A percentile compares a stretch with the other conserved stretches of the same genome.
Evolutionary conservation across 2,113 vertebrate genomes (phyloP).

Genomic region (Alosa alosa): DNA sequence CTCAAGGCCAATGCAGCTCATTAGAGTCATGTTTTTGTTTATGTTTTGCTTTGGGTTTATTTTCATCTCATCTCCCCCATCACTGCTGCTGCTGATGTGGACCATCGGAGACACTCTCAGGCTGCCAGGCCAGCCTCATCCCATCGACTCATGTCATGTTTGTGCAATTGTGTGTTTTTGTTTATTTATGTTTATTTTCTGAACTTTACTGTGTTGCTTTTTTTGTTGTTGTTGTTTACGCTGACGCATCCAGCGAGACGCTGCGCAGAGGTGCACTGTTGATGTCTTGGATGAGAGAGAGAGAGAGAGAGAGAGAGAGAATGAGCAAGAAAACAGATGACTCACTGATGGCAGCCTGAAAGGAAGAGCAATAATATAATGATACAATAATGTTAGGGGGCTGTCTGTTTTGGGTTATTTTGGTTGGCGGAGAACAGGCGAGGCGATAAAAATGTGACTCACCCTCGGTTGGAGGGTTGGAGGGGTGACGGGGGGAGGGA

Average conservation of each 20-base stretch:
- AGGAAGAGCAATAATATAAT: conserved; percentile 1
- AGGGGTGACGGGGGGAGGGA: background rate
- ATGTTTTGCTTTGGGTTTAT: background rate
- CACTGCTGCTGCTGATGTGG: background rate
- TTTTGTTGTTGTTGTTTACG: conserved; percentile 21
- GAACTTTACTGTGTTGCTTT: background rate
- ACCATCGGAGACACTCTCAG: background rate
- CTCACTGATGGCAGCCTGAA: background rate
- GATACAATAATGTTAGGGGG: background rate
- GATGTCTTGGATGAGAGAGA: background rate
- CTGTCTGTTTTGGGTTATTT: conserved; percentile 5
- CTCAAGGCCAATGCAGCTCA: background rate
- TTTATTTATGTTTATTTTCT: background rate
- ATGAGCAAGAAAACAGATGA: background rate
- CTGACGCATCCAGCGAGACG: conserved; percentile 15
- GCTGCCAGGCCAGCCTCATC: background rate
- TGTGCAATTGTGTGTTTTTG: background rate
- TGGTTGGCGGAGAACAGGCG: background rate
- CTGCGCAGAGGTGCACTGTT: background rate
- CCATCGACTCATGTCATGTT: background rate
- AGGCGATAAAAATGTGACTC: background rate
- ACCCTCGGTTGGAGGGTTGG: background rate
- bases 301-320: background rate
- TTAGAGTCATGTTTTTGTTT: background rate
- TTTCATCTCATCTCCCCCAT: background rate